Evolutionary conservation across 2,888 invertebrate genomes (phyloP), one percentile per base, ranked within the genome.

Genomic region (Eupithecia subumbrata): DNA sequence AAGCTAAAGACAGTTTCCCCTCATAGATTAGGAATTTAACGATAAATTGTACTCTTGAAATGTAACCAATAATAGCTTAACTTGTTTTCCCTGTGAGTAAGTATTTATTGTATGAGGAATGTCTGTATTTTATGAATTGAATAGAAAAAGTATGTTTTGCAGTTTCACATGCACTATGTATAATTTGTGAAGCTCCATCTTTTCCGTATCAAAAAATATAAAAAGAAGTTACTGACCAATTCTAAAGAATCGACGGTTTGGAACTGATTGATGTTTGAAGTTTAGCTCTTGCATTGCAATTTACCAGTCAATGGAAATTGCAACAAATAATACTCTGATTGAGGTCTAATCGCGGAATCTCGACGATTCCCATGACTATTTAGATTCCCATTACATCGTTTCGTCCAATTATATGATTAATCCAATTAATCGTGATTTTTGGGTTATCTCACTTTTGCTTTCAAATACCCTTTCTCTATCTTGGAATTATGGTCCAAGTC

Each of bases 271-370:
- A 91, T 91, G 91, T 88, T 87, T 89, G 88, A 88, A 87, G 85
- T 84, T 87, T 85, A 85, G 81, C 85, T 84, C 86, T 82, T 76
- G 81, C 83, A 73, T 83, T 83, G 87, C 90, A 95, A 95, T 95
- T 95, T 95, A 82, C 88, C 94, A 94, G 94, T 94, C 94, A 94
- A 90, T 94, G 93, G 80, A 93, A 92, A 95, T 94, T 94, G 93
- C 94, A 88, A 90, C 88, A 87, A 90, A 91, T 87, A 68, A 83
- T 88, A 83, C 85, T 86, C 87, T 91, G 93, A 94, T 93, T 92
- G 91, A 87, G 86, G 89, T 85, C 90, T 93, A 93, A 94, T 92
- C 91, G 88, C 82, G 87, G 84, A 86, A 87, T 89, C 89, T 86
- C 87, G 85, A 84, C 86, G 88, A 89, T 93, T 93, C 93, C 91